These are phyloP conservation scores for Pyralis farinalis DNA, from an alignment of 2,888 invertebrate species.

Conservation along the genomic window DNA sequence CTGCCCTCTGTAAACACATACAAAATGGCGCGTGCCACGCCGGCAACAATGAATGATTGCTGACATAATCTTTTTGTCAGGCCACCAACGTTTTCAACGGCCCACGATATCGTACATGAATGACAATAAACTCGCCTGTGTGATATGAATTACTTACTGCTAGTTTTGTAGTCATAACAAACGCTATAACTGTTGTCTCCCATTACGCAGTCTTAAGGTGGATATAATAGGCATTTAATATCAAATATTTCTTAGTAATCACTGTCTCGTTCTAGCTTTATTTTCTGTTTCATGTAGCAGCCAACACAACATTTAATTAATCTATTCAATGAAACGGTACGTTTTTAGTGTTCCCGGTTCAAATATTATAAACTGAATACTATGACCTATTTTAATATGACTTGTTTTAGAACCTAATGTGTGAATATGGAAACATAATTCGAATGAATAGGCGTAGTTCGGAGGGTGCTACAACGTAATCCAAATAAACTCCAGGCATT, in stretches of 20 bases:
- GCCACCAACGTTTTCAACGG: constrained; percentile 14
- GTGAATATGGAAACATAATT: no score
- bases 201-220: constrained; percentile 10
- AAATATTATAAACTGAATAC: no score
- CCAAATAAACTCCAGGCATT: no score
- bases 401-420: no score
- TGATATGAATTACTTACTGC: constrained; percentile 10
- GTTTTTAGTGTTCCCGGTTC: no score
- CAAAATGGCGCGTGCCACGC: constrained; percentile 15
- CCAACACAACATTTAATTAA: neutral
- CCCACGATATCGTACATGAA: constrained; percentile 11
- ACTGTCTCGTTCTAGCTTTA: no score
- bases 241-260: no score
- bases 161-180: constrained; percentile 8
- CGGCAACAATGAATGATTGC: constrained; percentile 15
- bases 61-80: constrained; percentile 19
- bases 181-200: constrained; percentile 1
- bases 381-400: no score
- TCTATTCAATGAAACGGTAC: neutral
- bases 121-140: constrained; percentile 14
- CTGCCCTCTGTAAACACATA: neutral
- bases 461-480: no score
- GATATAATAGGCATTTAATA: neutral
- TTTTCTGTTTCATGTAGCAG: no score
- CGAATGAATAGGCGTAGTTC: no score